A percentile compares a stretch with the other conserved stretches of the same genome.
phyloP scores from a whole-genome alignment of 1,140 invertebrate genomes.

The Bombus waltoni region DNA sequence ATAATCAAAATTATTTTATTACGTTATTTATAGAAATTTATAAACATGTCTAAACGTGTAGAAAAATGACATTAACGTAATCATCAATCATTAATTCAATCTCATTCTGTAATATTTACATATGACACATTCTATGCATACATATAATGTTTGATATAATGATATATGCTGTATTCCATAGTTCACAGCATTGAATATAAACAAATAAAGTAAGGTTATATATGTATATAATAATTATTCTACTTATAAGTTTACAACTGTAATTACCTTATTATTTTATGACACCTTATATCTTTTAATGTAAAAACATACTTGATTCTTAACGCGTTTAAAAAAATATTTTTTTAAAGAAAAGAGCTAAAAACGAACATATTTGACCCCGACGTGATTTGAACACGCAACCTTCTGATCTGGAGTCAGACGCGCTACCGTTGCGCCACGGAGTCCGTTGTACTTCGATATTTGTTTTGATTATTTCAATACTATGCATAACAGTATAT shows the following conservation, averaged over 20 bases:
- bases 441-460: constrained; percentile 83
- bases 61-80: not conserved
- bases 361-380: constrained; percentile 85
- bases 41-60: not conserved
- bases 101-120: not conserved
- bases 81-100: not conserved
- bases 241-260: not conserved
- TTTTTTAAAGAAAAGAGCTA: not conserved
- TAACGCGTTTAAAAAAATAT: not conserved
- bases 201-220: not conserved
- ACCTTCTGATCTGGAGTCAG: constrained; percentile 99
- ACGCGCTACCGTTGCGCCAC: constrained; percentile 99
- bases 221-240: not conserved
- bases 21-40: not conserved
- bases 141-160: not conserved
- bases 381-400: constrained; percentile 99
- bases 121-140: not conserved
- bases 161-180: not conserved
- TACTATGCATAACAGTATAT: fast-evolving
- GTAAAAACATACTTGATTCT: not conserved
- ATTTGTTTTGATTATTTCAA: not conserved
- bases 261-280: not conserved
- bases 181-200: not conserved
- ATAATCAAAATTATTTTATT: not conserved
- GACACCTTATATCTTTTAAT: not conserved